These are phyloP conservation scores for Endomychus coccineus DNA, from an alignment of 2,888 invertebrate species.

Conservation along the genomic window DNA sequence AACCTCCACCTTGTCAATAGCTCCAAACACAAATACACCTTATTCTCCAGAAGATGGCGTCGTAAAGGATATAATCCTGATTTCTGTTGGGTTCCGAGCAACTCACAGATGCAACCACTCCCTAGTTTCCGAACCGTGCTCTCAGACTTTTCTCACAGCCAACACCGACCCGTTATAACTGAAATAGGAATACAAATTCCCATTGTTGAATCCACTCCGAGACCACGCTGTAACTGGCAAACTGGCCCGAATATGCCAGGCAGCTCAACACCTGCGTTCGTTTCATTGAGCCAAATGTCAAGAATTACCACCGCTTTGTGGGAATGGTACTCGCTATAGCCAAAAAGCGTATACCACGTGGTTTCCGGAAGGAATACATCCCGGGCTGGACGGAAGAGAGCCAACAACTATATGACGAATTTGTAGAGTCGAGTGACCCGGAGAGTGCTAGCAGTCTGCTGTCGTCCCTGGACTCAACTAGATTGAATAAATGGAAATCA, in stretches of 20 bases:
- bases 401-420: neutral
- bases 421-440: neutral
- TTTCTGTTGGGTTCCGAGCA: neutral
- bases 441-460: constrained; percentile 1
- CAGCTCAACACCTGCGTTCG: too few relatives aligned
- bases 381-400: neutral
- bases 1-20: constrained; percentile 4
- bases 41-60: neutral
- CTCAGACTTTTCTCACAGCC: constrained; percentile 17
- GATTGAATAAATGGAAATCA: neutral
- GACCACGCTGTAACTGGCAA: constrained; percentile 18
- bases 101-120: neutral
- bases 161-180: constrained; percentile 17
- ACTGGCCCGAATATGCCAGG: constrained; percentile 13
- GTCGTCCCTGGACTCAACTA: neutral
- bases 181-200: constrained; percentile 15
- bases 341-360: too few relatives aligned
- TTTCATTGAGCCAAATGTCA: too few relatives aligned
- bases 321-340: too few relatives aligned
- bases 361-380: neutral
- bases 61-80: neutral
- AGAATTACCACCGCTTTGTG: too few relatives aligned
- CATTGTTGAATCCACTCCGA: constrained; percentile 10
- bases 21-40: constrained; percentile 1
- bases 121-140: constrained; percentile 8